Evolutionary conservation across 2,113 vertebrate genomes (phyloP).

Genomic region (Nanorana parkeri): DNA sequence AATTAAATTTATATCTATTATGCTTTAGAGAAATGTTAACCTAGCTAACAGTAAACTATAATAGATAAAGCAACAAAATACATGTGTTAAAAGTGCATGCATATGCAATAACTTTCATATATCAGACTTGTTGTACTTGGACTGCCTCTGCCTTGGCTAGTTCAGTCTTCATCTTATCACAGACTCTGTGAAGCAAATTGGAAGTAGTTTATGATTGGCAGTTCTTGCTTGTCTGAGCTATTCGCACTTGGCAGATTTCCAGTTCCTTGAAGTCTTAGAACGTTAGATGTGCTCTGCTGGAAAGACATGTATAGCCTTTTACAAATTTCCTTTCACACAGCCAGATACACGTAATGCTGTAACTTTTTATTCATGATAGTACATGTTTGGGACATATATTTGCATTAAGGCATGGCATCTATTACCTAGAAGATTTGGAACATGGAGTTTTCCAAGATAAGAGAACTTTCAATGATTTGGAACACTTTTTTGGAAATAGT

Average conservation of each 20-base stretch:
- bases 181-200: slow-evolving; percentile 16
- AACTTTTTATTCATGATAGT: slow-evolving; percentile 1
- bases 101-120: background rate
- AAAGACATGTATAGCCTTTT: slow-evolving; percentile 8
- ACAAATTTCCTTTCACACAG: slow-evolving; percentile 31
- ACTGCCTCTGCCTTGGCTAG: background rate
- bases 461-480: no score
- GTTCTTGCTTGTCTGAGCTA: slow-evolving; percentile 9
- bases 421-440: no score
- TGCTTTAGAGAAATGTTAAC: no score
- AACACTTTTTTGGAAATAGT: no score
- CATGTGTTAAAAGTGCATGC: background rate
- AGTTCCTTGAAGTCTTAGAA: slow-evolving; percentile 34
- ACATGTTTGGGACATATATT: background rate
- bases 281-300: slow-evolving; percentile 4
- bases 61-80: background rate
- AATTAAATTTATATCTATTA: no score
- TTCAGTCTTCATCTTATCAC: slow-evolving; percentile 5
- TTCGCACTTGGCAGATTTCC: slow-evolving; percentile 22
- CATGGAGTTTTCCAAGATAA: no score
- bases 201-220: slow-evolving; percentile 33
- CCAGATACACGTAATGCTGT: slow-evolving; percentile 7
- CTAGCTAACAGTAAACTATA: background rate
- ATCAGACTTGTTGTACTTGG: slow-evolving; percentile 13
- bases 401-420: no score